These are phyloP conservation scores for Leptoclinus maculatus DNA, from an alignment of 2,797 vertebrate genomes.

Conservation along the genomic window DNA sequence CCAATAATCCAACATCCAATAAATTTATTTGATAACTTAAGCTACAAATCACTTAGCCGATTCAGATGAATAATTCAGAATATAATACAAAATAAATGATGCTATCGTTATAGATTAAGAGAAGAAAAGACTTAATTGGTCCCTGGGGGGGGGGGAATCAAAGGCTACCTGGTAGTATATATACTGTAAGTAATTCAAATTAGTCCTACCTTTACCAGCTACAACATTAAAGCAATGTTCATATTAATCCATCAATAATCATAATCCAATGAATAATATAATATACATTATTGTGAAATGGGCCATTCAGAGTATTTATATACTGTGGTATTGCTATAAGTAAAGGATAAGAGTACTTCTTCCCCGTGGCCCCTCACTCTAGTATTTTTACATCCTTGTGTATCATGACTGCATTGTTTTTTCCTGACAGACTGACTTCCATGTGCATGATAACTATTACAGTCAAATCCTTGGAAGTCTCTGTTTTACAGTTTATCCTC, in stretches of 20 bases:
- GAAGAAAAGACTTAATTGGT: not conserved
- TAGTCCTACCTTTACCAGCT: not conserved
- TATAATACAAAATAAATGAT: not conserved
- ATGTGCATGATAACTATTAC: not conserved
- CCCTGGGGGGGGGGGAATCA: too few relatives aligned
- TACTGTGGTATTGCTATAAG: not conserved
- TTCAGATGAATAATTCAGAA: not conserved
- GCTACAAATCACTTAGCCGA: not conserved
- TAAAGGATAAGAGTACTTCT: not conserved
- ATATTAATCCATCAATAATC: constrained; percentile 3
- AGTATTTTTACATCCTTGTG: not conserved
- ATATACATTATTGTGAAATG: not conserved
- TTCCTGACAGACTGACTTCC: not conserved
- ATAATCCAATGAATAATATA: not conserved
- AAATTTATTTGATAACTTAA: not conserved
- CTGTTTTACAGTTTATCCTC: not conserved
- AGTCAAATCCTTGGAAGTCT: not conserved
- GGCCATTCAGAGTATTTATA: too few relatives aligned
- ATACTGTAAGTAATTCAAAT: not conserved
- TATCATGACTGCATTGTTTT: not conserved
- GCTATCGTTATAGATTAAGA: not conserved
- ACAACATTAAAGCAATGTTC: not conserved
- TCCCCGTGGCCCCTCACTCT: not conserved
- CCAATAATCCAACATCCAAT: not conserved
- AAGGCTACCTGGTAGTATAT: not conserved